These are phyloP conservation scores for Callospermophilus lateralis DNA, from an alignment of 2,113 vertebrate genomes.

Conservation along the genomic window DNA sequence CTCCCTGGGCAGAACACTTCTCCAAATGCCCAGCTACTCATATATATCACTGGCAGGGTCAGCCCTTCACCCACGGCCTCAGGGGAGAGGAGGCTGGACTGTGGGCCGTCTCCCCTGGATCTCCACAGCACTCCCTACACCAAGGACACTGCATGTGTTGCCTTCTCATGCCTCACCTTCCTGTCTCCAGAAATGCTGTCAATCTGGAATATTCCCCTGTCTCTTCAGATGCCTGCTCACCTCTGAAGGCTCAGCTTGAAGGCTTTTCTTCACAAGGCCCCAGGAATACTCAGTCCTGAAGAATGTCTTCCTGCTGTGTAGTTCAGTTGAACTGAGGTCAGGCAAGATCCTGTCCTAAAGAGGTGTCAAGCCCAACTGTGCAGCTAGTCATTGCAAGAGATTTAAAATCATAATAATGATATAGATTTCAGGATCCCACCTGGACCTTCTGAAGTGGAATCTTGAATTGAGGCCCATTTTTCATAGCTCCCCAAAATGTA, in stretches of 20 bases:
- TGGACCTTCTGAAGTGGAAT: background rate
- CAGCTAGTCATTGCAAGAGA: background rate
- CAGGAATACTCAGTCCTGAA: background rate
- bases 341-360: background rate
- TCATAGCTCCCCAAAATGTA: background rate
- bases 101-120: background rate
- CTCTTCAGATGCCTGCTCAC: background rate
- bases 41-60: background rate
- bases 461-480: background rate
- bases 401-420: background rate
- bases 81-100: background rate
- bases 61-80: background rate
- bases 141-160: background rate
- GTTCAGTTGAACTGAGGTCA: background rate
- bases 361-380: background rate
- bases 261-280: background rate
- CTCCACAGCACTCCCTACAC: background rate
- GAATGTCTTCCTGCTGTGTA: background rate
- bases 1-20: background rate
- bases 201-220: background rate
- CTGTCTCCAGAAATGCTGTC: slow-evolving; percentile 28
- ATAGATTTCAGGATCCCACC: background rate
- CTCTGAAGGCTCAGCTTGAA: background rate
- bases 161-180: background rate
- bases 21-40: background rate